Base-by-base conservation (phyloP, 1,140 invertebrate species). In the Rhagoletis pomonella region DNA sequence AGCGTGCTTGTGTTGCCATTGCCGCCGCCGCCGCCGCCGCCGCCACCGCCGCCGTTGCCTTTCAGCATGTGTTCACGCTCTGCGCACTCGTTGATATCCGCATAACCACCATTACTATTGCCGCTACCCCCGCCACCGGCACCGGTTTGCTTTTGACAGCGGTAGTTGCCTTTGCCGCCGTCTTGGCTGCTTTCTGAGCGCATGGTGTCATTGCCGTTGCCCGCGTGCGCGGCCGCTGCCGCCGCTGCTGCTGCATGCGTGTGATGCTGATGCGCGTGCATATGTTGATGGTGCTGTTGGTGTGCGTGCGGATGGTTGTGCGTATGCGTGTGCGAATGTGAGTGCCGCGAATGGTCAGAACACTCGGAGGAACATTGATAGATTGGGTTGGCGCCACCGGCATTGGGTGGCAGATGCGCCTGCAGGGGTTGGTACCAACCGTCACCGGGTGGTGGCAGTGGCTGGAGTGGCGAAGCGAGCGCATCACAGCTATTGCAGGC, bases 291-390 rank as follows among this genome's bases (percentile, higher is more conserved):
- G 39, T 58, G 50, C 17, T 50, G 62, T 17, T 87, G 86, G 62
- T 88, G 85, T 10, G 85, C 5, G 58, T 59, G 55, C 12, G 81
- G 84, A 85, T 89, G 87, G 55, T 64, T 58, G n/a, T 88, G 86
- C n/a, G 47, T 19, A 29, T 69, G 89, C 86, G 60, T 89, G 89
- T 92, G 91, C n/a, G 89, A 86, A 64, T 91, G 91, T 1, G 91
- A 91, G 81, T 90, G 89, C 9, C 91, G 88, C 64, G 92, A 93
- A 87, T 92, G 89, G 87, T 93, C 92, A 4, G 92, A 93, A 86
- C 92, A 93, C 88, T 93, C 92, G 47, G 92, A 93, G 88, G 92
- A 93, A 90, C 92, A 93, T 89, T 92, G 90, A 88, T 93, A 93
- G 89, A 93, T 92, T 88, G 91, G 92, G 88, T 93, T 90, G 59